These are phyloP conservation scores for Tylochromis polylepis DNA, from an alignment of 2,113 vertebrate species.

Conservation along the genomic window DNA sequence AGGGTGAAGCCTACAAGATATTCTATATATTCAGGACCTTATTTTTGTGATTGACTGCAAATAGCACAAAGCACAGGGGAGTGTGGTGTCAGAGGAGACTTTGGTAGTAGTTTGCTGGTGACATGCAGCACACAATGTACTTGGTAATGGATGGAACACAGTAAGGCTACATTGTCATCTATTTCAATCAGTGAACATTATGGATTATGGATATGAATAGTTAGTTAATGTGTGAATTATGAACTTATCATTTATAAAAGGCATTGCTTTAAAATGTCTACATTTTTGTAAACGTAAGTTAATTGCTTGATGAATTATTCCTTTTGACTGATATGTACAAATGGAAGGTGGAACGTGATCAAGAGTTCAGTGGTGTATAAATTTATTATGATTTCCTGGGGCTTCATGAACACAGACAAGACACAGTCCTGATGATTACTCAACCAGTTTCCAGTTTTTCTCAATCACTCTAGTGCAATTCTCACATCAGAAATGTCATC, in stretches of 20 bases:
- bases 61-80: background rate
- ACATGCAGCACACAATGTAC: background rate
- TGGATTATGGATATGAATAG: background rate
- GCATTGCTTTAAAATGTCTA: background rate
- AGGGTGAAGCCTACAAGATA: background rate
- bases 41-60: background rate
- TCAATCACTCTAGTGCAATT: background rate
- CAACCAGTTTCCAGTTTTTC: background rate
- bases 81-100: background rate
- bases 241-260: background rate
- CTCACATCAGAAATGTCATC: background rate
- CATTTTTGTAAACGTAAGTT: background rate
- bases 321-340: background rate
- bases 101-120: background rate
- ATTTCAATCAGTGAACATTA: background rate
- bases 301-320: background rate
- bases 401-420: background rate
- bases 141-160: constrained; percentile 2
- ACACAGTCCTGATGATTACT: background rate
- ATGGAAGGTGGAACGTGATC: background rate
- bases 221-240: background rate
- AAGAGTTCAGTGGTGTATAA: background rate
- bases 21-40: background rate
- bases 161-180: constrained; percentile 14
- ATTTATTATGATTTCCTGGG: background rate